Evolutionary conservation across 2,113 vertebrate species (phyloP).

Genomic region (Hystrix brachyura): DNA sequence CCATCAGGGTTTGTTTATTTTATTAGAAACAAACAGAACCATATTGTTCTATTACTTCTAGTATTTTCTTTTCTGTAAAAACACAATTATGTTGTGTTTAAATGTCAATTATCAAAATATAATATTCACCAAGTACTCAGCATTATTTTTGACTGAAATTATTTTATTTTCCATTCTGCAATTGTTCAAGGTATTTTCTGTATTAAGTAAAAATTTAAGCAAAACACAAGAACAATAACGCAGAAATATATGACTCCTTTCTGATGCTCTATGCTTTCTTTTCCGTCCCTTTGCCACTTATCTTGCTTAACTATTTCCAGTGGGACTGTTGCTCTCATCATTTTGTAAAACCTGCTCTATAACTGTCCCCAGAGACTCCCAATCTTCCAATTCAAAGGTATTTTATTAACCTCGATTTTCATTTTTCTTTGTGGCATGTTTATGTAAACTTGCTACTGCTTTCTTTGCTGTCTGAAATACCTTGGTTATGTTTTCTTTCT

Average conservation of each 20-base stretch:
- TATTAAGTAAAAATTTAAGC: background rate
- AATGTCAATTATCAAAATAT: background rate
- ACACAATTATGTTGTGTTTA: background rate
- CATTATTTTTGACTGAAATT: background rate
- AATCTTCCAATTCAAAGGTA: background rate
- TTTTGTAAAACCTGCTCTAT: background rate
- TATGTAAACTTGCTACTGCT: background rate
- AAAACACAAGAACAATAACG: background rate
- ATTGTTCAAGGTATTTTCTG: background rate
- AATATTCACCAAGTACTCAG: background rate
- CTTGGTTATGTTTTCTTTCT: background rate
- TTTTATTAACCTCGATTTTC: background rate
- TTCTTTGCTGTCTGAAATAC: background rate
- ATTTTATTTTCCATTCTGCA: background rate
- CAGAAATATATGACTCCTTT: background rate
- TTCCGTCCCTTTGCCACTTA: background rate
- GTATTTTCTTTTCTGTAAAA: background rate
- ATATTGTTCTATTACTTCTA: background rate
- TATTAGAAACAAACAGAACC: background rate
- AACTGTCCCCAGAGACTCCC: background rate
- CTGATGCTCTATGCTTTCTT: background rate
- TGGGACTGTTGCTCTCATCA: rapidly evolving
- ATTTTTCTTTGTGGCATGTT: background rate
- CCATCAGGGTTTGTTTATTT: background rate
- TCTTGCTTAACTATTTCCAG: background rate